phyloP scores from a whole-genome alignment of 2,797 vertebrate species.

The Esox masquinongy region DNA sequence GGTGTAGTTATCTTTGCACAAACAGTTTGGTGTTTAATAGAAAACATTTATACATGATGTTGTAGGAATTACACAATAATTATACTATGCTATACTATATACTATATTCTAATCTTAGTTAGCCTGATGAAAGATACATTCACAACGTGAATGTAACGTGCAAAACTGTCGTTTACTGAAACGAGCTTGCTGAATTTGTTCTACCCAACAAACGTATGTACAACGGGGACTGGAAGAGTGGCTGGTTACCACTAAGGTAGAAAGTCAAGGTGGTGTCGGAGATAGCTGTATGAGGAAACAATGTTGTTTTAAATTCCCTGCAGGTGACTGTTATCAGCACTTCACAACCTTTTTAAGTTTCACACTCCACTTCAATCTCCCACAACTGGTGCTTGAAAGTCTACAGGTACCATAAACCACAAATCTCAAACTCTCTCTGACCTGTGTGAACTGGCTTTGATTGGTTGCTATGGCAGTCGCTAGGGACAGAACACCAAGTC shows the following conservation, averaged over 20 bases:
- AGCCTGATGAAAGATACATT: constrained; percentile 79
- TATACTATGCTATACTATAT: too few species aligned
- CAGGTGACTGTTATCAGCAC: too few species aligned
- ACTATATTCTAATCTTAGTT: constrained; percentile 76
- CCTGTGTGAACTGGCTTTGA: too few species aligned
- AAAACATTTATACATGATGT: constrained; percentile 47
- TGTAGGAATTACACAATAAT: too few species aligned
- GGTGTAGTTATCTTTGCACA: neutral
- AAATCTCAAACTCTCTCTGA: too few species aligned
- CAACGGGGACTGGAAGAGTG: neutral
- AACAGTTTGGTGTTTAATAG: neutral
- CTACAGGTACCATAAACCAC: too few species aligned
- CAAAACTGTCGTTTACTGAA: constrained; percentile 53
- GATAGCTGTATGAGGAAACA: neutral
- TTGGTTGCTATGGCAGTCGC: too few species aligned
- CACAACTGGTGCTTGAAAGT: too few species aligned
- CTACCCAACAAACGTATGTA: neutral
- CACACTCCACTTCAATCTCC: too few species aligned
- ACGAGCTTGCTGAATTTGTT: neutral
- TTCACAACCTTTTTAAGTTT: too few species aligned
- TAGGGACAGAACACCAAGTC: too few species aligned
- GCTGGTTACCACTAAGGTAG: neutral
- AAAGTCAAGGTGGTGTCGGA: neutral
- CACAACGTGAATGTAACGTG: constrained; percentile 81
- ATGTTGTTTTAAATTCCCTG: neutral